Evolutionary conservation across 2,888 invertebrate species (phyloP).

Genomic region (Tachystola acroxantha): DNA sequence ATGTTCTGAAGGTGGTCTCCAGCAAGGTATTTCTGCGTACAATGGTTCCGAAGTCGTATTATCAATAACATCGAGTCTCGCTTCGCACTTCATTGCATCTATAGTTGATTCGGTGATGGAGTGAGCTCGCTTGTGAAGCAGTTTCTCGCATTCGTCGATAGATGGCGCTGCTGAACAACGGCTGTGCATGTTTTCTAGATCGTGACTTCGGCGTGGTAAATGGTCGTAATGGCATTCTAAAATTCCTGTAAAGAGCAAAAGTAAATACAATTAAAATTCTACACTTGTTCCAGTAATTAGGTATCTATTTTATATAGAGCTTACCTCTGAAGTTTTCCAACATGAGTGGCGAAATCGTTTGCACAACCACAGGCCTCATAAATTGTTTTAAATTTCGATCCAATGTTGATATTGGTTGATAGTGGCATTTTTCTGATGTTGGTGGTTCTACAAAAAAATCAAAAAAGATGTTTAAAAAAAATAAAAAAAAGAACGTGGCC

Average conservation of each 20-base stretch:
- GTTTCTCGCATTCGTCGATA: slow-evolving; percentile 40
- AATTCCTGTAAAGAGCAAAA: slow-evolving; percentile 48
- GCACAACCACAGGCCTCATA: slow-evolving; percentile 70
- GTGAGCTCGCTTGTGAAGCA: slow-evolving; percentile 37
- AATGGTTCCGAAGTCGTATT: slow-evolving; percentile 75
- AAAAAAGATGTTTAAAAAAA: slow-evolving; percentile 12
- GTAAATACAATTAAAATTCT: neutral
- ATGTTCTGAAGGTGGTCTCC: slow-evolving; percentile 68
- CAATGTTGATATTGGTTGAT: slow-evolving; percentile 69
- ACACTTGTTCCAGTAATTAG: neutral
- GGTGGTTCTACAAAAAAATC: slow-evolving; percentile 68
- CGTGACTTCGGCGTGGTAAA: slow-evolving; percentile 62
- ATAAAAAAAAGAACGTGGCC: slow-evolving; percentile 66
- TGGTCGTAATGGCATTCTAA: slow-evolving; percentile 82
- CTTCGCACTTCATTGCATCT: slow-evolving; percentile 67
- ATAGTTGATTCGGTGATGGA: slow-evolving; percentile 60
- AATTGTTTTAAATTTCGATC: slow-evolving; percentile 70
- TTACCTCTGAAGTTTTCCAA: slow-evolving; percentile 79
- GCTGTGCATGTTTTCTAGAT: slow-evolving; percentile 39
- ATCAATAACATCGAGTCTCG: slow-evolving; percentile 58
- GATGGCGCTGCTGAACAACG: slow-evolving; percentile 55
- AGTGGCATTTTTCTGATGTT: slow-evolving; percentile 62
- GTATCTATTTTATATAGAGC: too few species aligned
- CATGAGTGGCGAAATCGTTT: slow-evolving; percentile 71
- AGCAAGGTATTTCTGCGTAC: slow-evolving; percentile 83